Percentiles rank a stretch among this genome's conserved stretches.
Evolutionary conservation across 2,113 vertebrate species (phyloP).

Genomic region (Chelonoidis abingdonii): DNA sequence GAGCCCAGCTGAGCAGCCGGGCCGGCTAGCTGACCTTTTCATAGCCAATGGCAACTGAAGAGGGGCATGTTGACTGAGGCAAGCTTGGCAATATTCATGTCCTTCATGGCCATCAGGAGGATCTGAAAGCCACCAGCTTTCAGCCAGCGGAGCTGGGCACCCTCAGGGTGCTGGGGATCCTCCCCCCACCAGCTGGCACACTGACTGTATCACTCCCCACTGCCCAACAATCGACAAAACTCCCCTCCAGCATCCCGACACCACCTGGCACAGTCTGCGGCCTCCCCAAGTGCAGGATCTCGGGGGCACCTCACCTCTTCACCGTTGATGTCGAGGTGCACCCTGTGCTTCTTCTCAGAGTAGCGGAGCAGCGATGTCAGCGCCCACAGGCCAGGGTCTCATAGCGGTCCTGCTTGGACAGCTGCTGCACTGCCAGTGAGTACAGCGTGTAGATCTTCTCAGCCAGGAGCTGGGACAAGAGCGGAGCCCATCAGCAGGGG

Average conservation of each 20-base stretch:
- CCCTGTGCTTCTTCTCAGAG: conserved; percentile 82
- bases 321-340: conserved; percentile 75
- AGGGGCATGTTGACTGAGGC: conserved; percentile 84
- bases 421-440: conserved; percentile 88
- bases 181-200: background rate
- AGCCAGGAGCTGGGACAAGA: conserved; percentile 78
- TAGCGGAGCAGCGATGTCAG: conserved; percentile 90
- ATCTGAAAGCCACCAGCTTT: conserved; percentile 77
- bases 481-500: background rate
- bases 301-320: conserved; percentile 80
- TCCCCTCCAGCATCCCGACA: no score
- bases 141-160: no score
- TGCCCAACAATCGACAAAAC: no score
- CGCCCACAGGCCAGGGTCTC: conserved; percentile 91
- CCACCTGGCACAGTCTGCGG: no score
- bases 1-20: no score
- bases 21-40: conserved; percentile 77
- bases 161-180: no score
- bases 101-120: conserved; percentile 89
- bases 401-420: conserved; percentile 92
- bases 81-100: conserved; percentile 92
- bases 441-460: conserved; percentile 92
- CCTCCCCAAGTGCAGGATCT: no score
- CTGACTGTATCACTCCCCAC: no score
- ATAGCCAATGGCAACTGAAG: conserved; percentile 85